Evolutionary conservation across 1,140 invertebrate species (phyloP).

Genomic region (Bombus turneri): DNA sequence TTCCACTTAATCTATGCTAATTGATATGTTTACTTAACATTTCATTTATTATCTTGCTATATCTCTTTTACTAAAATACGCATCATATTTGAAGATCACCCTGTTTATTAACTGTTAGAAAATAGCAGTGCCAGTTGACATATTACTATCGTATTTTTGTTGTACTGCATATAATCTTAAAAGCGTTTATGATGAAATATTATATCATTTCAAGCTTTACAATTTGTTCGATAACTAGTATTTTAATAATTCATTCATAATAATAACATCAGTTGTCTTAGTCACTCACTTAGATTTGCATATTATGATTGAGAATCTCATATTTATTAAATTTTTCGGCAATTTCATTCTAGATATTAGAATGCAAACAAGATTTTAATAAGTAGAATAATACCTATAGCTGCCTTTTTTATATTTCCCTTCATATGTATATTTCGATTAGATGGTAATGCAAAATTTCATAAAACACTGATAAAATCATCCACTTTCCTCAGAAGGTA

Average conservation of each 20-base stretch:
- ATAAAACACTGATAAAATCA: constrained; percentile 36
- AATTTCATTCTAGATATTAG: background rate
- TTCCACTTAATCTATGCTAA: background rate
- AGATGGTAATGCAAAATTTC: background rate
- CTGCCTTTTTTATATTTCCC: background rate
- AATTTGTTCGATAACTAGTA: background rate
- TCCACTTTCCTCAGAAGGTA: constrained; percentile 38
- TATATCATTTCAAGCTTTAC: constrained; percentile 22
- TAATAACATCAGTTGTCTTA: background rate
- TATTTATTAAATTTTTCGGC: background rate
- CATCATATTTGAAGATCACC: constrained; percentile 16
- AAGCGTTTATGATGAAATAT: constrained; percentile 9
- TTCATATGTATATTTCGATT: background rate
- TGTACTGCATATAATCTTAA: background rate
- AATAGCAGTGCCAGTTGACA: background rate
- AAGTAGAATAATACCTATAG: constrained; percentile 14
- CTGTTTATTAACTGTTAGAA: constrained; percentile 11
- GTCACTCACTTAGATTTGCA: background rate
- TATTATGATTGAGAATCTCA: background rate
- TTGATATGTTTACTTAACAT: background rate
- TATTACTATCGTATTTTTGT: constrained; percentile 24
- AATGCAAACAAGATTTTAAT: background rate
- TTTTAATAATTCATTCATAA: constrained; percentile 8
- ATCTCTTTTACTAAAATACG: background rate
- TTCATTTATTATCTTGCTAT: background rate